Evolutionary conservation across 2,797 vertebrate species (phyloP).

Genomic region (Gallinago nigripennis): DNA sequence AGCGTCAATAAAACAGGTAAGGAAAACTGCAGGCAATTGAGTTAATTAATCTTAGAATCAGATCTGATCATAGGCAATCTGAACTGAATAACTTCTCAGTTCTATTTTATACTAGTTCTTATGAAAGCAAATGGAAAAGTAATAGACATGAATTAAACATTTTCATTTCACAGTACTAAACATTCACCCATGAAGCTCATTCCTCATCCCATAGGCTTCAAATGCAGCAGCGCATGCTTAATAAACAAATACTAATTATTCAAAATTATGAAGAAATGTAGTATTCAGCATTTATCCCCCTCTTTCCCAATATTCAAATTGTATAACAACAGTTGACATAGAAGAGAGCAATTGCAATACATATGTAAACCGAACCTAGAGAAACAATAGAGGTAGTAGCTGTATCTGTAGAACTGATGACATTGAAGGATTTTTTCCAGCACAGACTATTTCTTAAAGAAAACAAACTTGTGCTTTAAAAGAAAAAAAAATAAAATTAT

Average conservation of each 20-base stretch:
- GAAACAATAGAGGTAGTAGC: not conserved
- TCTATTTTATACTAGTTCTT: not conserved
- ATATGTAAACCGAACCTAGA: not conserved
- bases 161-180: not conserved
- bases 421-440: no score
- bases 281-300: not conserved
- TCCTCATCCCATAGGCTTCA: not conserved
- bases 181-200: not conserved
- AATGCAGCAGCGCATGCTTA: not conserved
- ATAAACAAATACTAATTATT: slow-evolving; percentile 3
- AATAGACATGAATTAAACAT: slow-evolving; percentile 30
- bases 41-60: not conserved
- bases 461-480: not conserved
- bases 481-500: not conserved
- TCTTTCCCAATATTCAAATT: not conserved
- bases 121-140: not conserved
- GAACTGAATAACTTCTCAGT: not conserved
- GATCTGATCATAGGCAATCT: not conserved
- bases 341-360: not conserved
- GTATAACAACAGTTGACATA: not conserved
- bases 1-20: not conserved
- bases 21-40: not conserved
- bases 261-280: not conserved
- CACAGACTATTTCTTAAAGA: no score
- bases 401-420: not conserved